Evolutionary conservation across 2,113 vertebrate genomes (phyloP), one percentile per base, ranked within the genome.

Genomic region (Callipepla squamata): DNA sequence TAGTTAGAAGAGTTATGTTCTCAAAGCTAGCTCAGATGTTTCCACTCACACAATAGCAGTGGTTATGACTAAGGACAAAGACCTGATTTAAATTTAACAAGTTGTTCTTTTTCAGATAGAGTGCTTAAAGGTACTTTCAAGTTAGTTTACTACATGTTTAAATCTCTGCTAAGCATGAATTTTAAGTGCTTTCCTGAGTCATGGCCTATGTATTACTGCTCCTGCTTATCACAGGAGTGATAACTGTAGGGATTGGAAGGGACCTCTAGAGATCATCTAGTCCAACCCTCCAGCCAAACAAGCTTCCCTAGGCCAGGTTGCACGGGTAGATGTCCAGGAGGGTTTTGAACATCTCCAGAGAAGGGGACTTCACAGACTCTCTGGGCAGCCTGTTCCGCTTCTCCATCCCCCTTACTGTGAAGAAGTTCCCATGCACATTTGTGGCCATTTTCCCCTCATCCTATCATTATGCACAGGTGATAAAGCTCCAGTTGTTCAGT

Each of bases 91-190:
- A 47, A 50, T 92, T 93, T 83, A 63, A 36, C 25, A 85, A 58
- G 47, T 30, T 25, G 53, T 83, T 45, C 16, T 74, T 95, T 51
- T 91, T 26, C 38, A 86, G 68, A 55, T 42, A 63, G 66, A 61
- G 45, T 67, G 55, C 74, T 93, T 93, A 78, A 22, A 77, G 9
- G 13, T 67, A 40, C 34, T 90, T 38, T 78, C 91, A 65, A 80
- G 67, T 95, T 95, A 82, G 67, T 95, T 95, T 65, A 89, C 80
- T 55, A 45, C 32, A n/a, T 70, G n/a, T 72, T 90, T 93, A 82
- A 80, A 74, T 86, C 68, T 87, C 34, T 34, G 13, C 21, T 86
- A 88, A 92, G 65, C 57, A 70, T 57, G 59, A 88, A 32, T 34
- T 80, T 90, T 67, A 63, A 83, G 58, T 62, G n/a, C 38, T 93